phyloP scores from a whole-genome alignment of 2,797 vertebrate genomes.

The Sarcophilus harrisii region DNA sequence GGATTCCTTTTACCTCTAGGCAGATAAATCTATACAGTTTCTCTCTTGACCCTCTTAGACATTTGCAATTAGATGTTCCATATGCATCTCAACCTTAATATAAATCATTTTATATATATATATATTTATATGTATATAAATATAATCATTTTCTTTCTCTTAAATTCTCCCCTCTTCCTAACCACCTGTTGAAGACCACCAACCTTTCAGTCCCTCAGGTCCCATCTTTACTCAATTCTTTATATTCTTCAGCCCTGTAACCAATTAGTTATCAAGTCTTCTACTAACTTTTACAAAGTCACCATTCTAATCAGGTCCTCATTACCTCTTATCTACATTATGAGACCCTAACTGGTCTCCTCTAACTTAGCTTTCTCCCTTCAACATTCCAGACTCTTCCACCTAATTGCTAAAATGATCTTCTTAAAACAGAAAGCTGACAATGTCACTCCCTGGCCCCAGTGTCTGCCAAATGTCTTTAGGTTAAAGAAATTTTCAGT shows the following conservation, averaged over 20 bases:
- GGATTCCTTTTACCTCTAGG: background rate
- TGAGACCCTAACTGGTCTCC: no score
- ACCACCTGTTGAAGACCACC: background rate
- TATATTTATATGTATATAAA: no score
- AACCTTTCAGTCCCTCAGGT: background rate
- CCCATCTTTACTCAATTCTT: background rate
- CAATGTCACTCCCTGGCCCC: background rate
- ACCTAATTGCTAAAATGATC: background rate
- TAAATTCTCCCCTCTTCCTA: background rate
- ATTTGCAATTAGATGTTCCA: background rate
- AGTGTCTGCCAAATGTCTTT: background rate
- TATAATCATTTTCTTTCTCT: background rate
- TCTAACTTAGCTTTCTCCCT: background rate
- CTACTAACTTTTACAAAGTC: background rate
- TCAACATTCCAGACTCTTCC: background rate
- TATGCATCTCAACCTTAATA: background rate
- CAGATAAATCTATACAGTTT: background rate
- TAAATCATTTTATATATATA: no score
- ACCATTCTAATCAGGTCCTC: background rate
- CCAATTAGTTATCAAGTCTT: background rate
- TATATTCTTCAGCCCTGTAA: background rate
- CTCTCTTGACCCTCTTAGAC: background rate
- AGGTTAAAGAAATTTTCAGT: background rate
- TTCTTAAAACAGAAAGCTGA: background rate
- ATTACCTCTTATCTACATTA: background rate